Percentiles rank a stretch among this genome's conserved stretches.
Conservation (phyloP, 37 sponge, comb jelly and placozoan genomes). For the Mnemiopsis leidyi region DNA sequence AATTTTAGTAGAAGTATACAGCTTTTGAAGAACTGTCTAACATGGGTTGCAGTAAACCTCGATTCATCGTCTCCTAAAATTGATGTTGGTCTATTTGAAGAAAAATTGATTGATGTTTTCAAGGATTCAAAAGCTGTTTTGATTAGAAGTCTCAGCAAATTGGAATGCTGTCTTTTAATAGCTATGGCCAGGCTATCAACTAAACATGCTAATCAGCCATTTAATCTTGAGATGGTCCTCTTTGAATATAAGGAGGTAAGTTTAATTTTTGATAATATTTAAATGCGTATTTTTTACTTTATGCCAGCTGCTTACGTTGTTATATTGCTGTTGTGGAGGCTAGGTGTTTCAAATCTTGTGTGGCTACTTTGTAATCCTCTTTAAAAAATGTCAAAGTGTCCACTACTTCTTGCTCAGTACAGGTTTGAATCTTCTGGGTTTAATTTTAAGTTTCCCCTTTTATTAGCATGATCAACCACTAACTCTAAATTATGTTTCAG, state of each 20-base stretch:
- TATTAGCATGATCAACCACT: too few relatives aligned
- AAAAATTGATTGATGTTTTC: constrained; percentile 49
- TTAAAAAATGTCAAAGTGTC: too few relatives aligned
- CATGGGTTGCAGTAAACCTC: constrained; percentile 67
- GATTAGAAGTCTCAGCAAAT: constrained; percentile 69
- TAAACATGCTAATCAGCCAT: constrained; percentile 68
- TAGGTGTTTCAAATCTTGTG: too few relatives aligned
- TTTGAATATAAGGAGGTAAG: constrained; percentile 72
- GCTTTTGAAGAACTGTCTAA: neutral
- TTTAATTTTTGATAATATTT: too few relatives aligned
- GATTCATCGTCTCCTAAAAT: constrained; percentile 2
- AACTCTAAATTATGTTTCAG: too few relatives aligned
- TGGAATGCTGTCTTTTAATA: constrained; percentile 80
- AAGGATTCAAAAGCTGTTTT: constrained; percentile 54
- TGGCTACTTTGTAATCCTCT: too few relatives aligned
- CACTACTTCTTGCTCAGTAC: too few relatives aligned
- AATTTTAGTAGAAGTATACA: constrained; percentile 36
- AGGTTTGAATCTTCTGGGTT: too few relatives aligned
- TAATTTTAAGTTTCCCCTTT: too few relatives aligned
- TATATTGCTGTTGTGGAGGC: too few relatives aligned
- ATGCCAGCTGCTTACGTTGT: too few relatives aligned
- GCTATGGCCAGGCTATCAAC: constrained; percentile 73
- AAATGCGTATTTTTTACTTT: too few relatives aligned
- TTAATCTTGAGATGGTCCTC: constrained; percentile 88
- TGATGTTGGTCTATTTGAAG: constrained; percentile 60